Conservation (phyloP, 2,797 vertebrate species). For the Taeniopygia guttata region DNA sequence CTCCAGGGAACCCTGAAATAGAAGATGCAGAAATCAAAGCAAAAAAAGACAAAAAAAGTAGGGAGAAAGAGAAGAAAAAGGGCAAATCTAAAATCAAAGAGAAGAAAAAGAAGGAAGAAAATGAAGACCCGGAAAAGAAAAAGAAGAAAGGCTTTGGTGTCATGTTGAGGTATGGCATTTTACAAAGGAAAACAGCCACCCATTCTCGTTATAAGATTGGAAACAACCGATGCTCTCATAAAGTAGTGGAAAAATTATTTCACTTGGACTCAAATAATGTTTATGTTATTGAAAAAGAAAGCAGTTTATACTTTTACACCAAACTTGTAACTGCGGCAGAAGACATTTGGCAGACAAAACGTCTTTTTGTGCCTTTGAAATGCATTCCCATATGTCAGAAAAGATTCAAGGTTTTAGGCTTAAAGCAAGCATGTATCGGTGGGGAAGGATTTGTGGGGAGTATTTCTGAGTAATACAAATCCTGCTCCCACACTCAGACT, state of each 20-base stretch:
- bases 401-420: constrained; percentile 47
- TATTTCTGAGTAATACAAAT: constrained; percentile 2
- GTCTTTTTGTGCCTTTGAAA: constrained; percentile 65
- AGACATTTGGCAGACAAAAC: constrained; percentile 67
- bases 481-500: neutral
- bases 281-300: constrained; percentile 67
- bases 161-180: constrained; percentile 84
- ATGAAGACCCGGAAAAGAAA: constrained; percentile 87
- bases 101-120: constrained; percentile 83
- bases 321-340: constrained; percentile 61
- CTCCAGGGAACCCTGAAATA: constrained; percentile 76
- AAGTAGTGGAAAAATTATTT: constrained; percentile 42
- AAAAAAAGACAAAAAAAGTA: constrained; percentile 86
- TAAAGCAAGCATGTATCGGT: neutral
- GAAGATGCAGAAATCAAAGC: constrained; percentile 80
- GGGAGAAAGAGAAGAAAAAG: constrained; percentile 90
- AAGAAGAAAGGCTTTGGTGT: constrained; percentile 89
- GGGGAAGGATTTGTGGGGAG: neutral
- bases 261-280: constrained; percentile 63
- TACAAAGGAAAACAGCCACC: neutral
- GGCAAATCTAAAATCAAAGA: constrained; percentile 84
- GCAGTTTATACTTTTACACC: constrained; percentile 65
- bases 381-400: constrained; percentile 64
- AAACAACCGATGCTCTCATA: neutral
- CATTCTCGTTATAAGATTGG: neutral